Conservation (phyloP, 2,888 invertebrate species). For the Xestia sexstrigata region DNA sequence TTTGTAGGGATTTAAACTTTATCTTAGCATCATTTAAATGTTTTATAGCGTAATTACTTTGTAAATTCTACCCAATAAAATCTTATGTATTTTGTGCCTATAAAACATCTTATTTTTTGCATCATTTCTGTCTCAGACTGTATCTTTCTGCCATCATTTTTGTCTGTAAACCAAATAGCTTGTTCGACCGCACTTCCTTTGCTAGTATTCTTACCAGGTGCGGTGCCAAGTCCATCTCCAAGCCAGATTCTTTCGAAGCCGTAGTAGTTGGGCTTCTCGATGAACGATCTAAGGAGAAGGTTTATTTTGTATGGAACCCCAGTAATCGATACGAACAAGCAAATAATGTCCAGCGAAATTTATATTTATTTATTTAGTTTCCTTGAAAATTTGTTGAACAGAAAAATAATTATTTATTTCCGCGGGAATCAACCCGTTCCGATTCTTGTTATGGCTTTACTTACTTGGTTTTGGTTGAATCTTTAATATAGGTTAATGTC, state of each 20-base stretch:
- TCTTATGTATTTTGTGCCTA: neutral
- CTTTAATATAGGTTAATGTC: neutral
- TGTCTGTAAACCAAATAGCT: too few relatives aligned
- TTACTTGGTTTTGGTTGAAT: neutral
- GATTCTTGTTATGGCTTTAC: neutral
- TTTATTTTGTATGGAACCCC: neutral
- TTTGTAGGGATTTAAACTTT: neutral
- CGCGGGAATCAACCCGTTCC: too few relatives aligned
- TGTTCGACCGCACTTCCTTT: too few relatives aligned
- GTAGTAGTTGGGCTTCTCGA: too few relatives aligned
- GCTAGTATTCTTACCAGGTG: too few relatives aligned
- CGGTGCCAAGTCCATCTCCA: too few relatives aligned
- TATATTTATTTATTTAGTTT: too few relatives aligned
- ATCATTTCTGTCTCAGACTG: neutral
- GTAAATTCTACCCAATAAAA: neutral
- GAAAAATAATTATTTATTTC: too few relatives aligned
- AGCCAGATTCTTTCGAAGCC: too few relatives aligned
- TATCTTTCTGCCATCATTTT: too few relatives aligned
- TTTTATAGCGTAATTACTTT: neutral
- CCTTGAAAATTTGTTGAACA: neutral
- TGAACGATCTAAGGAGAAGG: neutral
- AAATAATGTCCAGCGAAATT: too few relatives aligned
- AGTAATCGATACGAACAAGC: neutral
- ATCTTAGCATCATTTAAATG: neutral
- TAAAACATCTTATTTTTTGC: too few relatives aligned